These are phyloP conservation scores for Mythimna loreyi DNA, from an alignment of 2,888 invertebrate species.

Conservation along the genomic window DNA sequence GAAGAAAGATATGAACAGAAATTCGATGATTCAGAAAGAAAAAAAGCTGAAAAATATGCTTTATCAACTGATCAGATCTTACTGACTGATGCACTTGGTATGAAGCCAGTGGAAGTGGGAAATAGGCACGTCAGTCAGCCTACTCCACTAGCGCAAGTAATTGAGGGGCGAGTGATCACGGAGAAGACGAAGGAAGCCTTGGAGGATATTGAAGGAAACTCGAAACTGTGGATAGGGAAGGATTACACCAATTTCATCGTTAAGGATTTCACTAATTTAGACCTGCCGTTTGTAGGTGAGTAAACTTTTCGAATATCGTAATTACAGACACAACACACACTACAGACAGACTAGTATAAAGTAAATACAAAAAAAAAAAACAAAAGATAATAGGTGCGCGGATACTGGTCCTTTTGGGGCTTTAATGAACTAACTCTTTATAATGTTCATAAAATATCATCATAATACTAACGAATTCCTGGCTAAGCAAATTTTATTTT, in stretches of 20 bases:
- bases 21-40: slow-evolving; percentile 84
- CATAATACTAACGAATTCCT: no score
- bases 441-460: no score
- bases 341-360: no score
- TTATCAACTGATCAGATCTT: slow-evolving; percentile 83
- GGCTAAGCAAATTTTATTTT: no score
- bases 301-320: no score
- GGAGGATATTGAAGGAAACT: slow-evolving; percentile 91
- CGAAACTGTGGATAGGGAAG: slow-evolving; percentile 98
- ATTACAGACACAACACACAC: no score
- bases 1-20: slow-evolving; percentile 84
- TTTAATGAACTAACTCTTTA: no score
- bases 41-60: slow-evolving; percentile 87
- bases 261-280: slow-evolving; percentile 97
- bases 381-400: no score
- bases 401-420: no score
- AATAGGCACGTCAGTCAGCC: slow-evolving; percentile 75
- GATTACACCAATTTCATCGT: slow-evolving; percentile 99
- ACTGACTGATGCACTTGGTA: slow-evolving; percentile 79
- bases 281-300: slow-evolving; percentile 94
- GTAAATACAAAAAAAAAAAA: no score
- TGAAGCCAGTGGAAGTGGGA: slow-evolving; percentile 64
- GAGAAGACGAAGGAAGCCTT: slow-evolving; percentile 79
- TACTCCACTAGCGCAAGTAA: slow-evolving; percentile 83
- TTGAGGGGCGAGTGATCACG: slow-evolving; percentile 82